phyloP scores from a whole-genome alignment of 2,113 vertebrate species.

The Brachyhypopomus gauderio region DNA sequence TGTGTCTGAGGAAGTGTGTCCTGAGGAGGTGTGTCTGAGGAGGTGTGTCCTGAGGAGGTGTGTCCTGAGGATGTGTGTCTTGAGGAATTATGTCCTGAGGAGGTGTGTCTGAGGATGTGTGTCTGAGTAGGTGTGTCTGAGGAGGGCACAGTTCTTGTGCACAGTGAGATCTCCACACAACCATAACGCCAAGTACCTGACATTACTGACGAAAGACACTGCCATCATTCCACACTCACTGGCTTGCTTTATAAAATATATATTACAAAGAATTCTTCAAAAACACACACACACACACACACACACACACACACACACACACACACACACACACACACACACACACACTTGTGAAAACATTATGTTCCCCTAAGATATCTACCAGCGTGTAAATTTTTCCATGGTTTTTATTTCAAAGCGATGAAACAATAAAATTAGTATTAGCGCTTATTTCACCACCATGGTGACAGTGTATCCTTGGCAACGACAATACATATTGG shows the following conservation, averaged over 20 bases:
- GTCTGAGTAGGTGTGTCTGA: no score
- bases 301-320: neutral
- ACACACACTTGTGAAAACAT: neutral
- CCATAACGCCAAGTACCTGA: neutral
- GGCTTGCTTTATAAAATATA: conserved; percentile 27
- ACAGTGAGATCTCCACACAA: no score
- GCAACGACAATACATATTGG: conserved; percentile 49
- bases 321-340: neutral
- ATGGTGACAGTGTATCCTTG: conserved; percentile 50
- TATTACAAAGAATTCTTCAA: conserved; percentile 36
- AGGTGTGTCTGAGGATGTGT: no score
- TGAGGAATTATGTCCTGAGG: no score
- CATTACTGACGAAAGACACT: conserved; percentile 5
- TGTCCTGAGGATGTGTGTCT: no score
- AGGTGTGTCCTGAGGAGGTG: no score
- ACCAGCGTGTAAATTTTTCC: neutral
- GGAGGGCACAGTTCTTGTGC: no score
- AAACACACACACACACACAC: neutral
- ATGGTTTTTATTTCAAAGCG: neutral
- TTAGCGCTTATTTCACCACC: conserved; percentile 35
- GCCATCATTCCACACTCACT: conserved; percentile 17
- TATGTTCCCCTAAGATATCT: conserved; percentile 3
- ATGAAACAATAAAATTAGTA: conserved; percentile 37
- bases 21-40: neutral
- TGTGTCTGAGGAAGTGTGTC: neutral